Base-by-base conservation (phyloP, 2,888 invertebrate species). In the Caenorhabditis afra region DNA sequence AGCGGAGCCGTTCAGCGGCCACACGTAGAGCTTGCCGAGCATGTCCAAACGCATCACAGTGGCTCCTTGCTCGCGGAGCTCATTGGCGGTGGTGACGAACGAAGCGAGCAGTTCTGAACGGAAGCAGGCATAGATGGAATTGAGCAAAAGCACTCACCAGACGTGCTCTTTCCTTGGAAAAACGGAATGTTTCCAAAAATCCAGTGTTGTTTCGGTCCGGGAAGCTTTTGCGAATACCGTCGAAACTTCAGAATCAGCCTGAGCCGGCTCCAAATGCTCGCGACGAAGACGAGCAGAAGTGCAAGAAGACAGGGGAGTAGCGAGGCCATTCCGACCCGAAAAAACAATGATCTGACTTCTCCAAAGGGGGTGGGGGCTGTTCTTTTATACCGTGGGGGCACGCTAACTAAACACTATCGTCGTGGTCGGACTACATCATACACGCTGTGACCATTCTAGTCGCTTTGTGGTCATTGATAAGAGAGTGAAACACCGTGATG, bases 11-110 rank as follows among this genome's bases (percentile, higher is more conserved):
- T 23, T 50, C 29, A 67, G 50, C 12, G 67, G 67, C 7, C 41
- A 58, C 1, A 58, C 41, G 4, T 49, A 37, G 22, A 67, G 35
- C n/a, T 58, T 22, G 12, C 67, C 58, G 29, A 49, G 49, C 16
- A 67, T 22, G 10, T 58, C 22, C 18, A 18, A 50, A 11, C 67
- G 23, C n/a, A 67, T 67, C 8, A 67, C 67, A 4, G 58, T 49
- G 14, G 50, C 22, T 3, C 67, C 67, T 20, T 29, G 49, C 16
- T 67, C 67, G 8, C 58, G 39, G 1, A 35, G 35, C 23, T 59
- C 50, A 22, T 49, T 57, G n/a, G 55, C 55, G 41, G 37, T 55
- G 1, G 44, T 8, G 0, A 37, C 3, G 11, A 66, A 8, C 12
- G 23, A 45, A 11, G 55, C 55, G 41, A 55, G 12, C 37, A 66